Evolutionary conservation across 2,113 vertebrate species (phyloP).

Genomic region (Siniperca knerii): DNA sequence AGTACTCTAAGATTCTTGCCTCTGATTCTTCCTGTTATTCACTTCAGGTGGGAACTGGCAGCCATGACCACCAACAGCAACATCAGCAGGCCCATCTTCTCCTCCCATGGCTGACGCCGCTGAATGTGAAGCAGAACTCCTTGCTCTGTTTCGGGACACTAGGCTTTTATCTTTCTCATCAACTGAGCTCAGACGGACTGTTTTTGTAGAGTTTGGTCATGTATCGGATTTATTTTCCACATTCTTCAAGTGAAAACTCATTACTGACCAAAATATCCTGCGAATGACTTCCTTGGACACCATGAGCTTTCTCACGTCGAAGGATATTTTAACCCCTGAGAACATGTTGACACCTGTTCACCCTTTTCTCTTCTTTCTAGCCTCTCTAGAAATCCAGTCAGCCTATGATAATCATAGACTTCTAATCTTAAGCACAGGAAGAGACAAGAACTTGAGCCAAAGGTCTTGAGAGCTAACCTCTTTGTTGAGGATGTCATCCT

Average conservation of each 20-base stretch:
- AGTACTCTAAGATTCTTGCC: neutral
- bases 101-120: conserved; percentile 90
- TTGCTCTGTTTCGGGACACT: conserved; percentile 53
- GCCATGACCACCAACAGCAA: conserved; percentile 99
- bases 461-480: conserved; percentile 59
- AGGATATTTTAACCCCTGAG: conserved; percentile 51
- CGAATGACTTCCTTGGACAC: conserved; percentile 47
- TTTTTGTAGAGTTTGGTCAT: conserved; percentile 60
- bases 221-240: conserved; percentile 43
- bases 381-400: conserved; percentile 75
- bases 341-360: conserved; percentile 23
- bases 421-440: conserved; percentile 73
- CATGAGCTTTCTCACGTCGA: conserved; percentile 4
- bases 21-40: conserved; percentile 17
- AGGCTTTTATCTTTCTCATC: conserved; percentile 54
- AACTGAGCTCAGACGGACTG: conserved; percentile 9
- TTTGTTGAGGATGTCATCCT: conserved; percentile 39
- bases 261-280: conserved; percentile 57
- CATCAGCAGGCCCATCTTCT: conserved; percentile 98
- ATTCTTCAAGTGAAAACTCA: conserved; percentile 55
- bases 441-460: conserved; percentile 63
- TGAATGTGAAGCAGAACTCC: conserved; percentile 27
- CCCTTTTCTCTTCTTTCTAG: conserved; percentile 55
- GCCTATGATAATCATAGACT: conserved; percentile 83
- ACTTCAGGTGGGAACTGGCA: conserved; percentile 94